Base-by-base conservation (phyloP, 2,797 vertebrate genomes). In the Rhinatrema bivittatum region DNA sequence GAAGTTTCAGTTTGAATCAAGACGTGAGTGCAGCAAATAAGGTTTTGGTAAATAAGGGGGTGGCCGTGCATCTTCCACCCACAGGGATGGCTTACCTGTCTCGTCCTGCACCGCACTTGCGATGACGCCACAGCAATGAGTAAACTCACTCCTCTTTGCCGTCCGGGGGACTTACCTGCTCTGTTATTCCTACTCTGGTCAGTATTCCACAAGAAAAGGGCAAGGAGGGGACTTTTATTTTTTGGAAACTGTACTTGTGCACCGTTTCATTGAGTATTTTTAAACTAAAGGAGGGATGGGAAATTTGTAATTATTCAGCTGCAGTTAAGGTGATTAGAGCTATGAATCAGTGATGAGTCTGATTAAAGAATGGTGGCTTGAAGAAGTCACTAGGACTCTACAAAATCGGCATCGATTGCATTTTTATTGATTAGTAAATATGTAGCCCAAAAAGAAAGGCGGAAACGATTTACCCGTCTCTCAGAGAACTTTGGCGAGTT, bases 1-100 rank as follows among this genome's bases (percentile, higher is more conserved):
- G 82, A 89, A 81, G 91, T 88, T 89, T 91, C 85, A 79, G 37
- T 87, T 65, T 87, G 87, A 91, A 85, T 87, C 86, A 85, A 81
- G 66, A 71, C 56, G 68, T 37, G 52, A 63, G 54, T 16, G 2
- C 28, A 34, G 40, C 81, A 75, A 60, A 45, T 52, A 57, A 56
- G 50, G 48, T 45, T 34, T 54, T 78, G 50, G 72, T 84, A 78
- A 81, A 81, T 70, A 78, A 67, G 72, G 72, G 69, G 48, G 78
- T n/a, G 74, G 82, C 65, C 57, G 57, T n/a, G 45, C 66, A 37
- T 72, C 39, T 46, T 52, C 57, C 64, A 67, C 73, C 68, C 57
- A 68, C 70, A 66, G 58, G 59, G 65, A n/a, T n/a, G n/a, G 36
- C 10, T 18, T 53, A 73, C 71, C 51, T 81, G 67, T 56, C 51